Evolutionary conservation across 2,797 vertebrate genomes (phyloP).

Genomic region (Arnoldichthys spilopterus): DNA sequence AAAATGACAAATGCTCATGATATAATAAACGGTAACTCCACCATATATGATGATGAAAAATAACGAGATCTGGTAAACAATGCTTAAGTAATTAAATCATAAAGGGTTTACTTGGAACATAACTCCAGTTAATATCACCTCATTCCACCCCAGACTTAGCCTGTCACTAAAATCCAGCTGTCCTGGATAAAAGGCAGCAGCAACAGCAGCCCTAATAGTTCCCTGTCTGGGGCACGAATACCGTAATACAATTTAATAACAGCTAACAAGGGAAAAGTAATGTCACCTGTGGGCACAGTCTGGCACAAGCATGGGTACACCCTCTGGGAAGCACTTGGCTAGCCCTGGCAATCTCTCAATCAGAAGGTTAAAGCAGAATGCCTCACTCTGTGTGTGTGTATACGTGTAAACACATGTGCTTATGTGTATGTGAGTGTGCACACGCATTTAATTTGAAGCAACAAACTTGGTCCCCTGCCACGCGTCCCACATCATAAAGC

Average conservation of each 20-base stretch:
- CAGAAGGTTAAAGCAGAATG: slow-evolving; percentile 52
- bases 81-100: background rate
- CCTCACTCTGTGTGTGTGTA: background rate
- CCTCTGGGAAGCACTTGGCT: slow-evolving; percentile 46
- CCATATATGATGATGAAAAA: background rate
- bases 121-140: slow-evolving; percentile 31
- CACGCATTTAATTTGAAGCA: slow-evolving; percentile 54
- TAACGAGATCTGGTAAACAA: background rate
- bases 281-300: slow-evolving; percentile 73
- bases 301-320: slow-evolving; percentile 67
- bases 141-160: slow-evolving; percentile 1
- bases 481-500: slow-evolving; percentile 85
- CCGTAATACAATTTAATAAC: slow-evolving; percentile 68
- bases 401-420: slow-evolving; percentile 2
- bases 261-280: slow-evolving; percentile 66
- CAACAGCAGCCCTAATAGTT: slow-evolving; percentile 25
- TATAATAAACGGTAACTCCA: background rate
- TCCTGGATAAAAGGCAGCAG: slow-evolving; percentile 29
- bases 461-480: slow-evolving; percentile 84
- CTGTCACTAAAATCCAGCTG: slow-evolving; percentile 19
- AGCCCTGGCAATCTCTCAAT: slow-evolving; percentile 71
- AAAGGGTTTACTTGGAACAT: slow-evolving; percentile 43
- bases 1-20: background rate
- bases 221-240: slow-evolving; percentile 37
- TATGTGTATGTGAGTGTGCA: background rate